Conservation (phyloP, 2,113 vertebrate species). For the Numenius arquata region DNA sequence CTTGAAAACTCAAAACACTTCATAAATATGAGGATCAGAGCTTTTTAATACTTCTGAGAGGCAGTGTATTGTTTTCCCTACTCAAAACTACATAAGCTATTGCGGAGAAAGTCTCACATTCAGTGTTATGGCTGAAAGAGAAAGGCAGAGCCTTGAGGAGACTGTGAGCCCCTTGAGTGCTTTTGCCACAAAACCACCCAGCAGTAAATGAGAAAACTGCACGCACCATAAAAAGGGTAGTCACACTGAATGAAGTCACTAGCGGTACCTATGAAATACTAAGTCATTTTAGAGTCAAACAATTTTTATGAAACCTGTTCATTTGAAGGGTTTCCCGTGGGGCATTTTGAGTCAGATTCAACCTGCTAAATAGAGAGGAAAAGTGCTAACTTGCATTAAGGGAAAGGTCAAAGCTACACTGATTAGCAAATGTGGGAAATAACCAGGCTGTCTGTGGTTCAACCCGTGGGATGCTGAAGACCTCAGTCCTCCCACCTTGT, state of each 20-base stretch:
- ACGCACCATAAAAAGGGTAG: background rate
- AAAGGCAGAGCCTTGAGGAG: background rate
- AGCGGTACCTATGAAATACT: background rate
- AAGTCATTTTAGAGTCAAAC: background rate
- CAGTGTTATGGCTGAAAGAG: background rate
- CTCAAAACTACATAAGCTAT: background rate
- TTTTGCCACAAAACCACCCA: slow-evolving; percentile 8
- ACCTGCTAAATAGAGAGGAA: background rate
- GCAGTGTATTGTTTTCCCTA: background rate
- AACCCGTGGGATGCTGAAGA: background rate
- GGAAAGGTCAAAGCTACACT: background rate
- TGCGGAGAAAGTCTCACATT: background rate
- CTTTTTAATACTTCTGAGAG: background rate
- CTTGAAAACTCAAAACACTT: background rate
- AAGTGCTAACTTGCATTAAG: background rate
- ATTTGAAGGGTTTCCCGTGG: background rate
- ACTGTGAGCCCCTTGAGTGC: background rate
- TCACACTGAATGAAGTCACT: background rate
- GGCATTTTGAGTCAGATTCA: background rate
- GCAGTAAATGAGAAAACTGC: slow-evolving; percentile 9
- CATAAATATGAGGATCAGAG: background rate
- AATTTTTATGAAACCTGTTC: background rate
- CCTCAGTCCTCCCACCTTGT: fast-evolving
- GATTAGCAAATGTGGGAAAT: background rate
- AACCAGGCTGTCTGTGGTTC: background rate